Percentiles rank a stretch among this genome's conserved stretches.
Evolutionary conservation across 30 jellyfish, hydroid and myxozoan genomes (phyloP).

Genomic region (Aurelia sp.): DNA sequence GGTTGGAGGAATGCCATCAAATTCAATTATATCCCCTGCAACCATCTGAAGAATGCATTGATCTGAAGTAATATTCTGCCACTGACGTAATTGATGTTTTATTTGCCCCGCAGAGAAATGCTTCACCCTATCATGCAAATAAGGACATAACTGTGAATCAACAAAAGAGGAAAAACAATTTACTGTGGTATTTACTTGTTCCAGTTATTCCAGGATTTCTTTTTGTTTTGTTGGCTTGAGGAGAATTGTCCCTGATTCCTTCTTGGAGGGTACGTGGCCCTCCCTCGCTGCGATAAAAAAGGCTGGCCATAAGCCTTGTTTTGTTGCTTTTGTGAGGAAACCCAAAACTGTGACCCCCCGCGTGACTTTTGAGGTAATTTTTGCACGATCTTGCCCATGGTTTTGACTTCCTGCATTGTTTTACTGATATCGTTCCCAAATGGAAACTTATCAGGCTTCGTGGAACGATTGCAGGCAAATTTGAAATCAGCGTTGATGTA

Average conservation of each 20-base stretch:
- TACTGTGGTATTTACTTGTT: background rate
- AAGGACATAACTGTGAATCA: background rate
- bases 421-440: background rate
- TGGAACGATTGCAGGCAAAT: conserved; percentile 21
- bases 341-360: too few relatives aligned
- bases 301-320: background rate
- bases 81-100: too few relatives aligned
- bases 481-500: conserved; percentile 23
- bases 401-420: conserved; percentile 20
- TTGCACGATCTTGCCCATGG: background rate
- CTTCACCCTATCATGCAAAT: too few relatives aligned
- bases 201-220: background rate
- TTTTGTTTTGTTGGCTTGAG: background rate
- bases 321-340: background rate
- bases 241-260: background rate
- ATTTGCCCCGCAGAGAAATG: too few relatives aligned
- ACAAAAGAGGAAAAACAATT: background rate
- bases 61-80: too few relatives aligned
- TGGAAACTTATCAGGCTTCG: conserved; percentile 13
- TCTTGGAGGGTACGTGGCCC: background rate
- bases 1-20: too few relatives aligned
- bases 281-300: background rate
- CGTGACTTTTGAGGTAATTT: too few relatives aligned
- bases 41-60: too few relatives aligned
- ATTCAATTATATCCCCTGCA: too few relatives aligned